These are phyloP conservation scores for Alaudala cheleensis DNA, from an alignment of 2,113 vertebrate species.

Conservation along the genomic window DNA sequence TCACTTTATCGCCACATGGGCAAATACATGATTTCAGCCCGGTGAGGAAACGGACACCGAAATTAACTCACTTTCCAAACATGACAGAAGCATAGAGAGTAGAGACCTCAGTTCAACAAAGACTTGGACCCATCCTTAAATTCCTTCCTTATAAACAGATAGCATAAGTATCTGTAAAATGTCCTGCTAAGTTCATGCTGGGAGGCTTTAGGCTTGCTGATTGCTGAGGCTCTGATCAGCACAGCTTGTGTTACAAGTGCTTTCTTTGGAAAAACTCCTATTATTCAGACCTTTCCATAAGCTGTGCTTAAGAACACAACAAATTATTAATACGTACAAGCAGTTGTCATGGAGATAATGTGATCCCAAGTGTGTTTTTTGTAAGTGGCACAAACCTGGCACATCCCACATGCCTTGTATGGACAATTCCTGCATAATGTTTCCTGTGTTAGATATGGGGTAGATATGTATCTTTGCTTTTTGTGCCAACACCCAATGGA, in stretches of 20 bases:
- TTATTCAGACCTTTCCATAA: neutral
- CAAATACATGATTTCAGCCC: neutral
- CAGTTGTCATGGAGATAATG: slow-evolving; percentile 56
- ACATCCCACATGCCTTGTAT: neutral
- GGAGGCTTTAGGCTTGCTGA: neutral
- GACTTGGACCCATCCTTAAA: neutral
- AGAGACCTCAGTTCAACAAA: neutral
- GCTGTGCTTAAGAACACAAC: neutral
- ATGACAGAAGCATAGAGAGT: neutral
- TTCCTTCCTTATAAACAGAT: neutral
- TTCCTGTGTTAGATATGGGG: neutral
- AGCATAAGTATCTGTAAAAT: neutral
- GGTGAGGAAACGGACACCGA: neutral
- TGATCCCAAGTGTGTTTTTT: neutral
- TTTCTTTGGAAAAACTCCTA: neutral
- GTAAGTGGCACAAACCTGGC: neutral
- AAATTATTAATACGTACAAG: slow-evolving; percentile 12
- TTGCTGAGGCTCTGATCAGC: neutral
- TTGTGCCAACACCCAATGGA: neutral
- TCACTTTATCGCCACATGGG: neutral
- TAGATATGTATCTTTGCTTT: neutral
- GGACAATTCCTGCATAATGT: neutral
- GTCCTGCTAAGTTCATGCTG: neutral
- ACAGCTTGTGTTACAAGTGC: neutral
- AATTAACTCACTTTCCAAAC: neutral